Evolutionary conservation across 2,797 vertebrate genomes (phyloP).

Genomic region (Chromobotia macracanthus): DNA sequence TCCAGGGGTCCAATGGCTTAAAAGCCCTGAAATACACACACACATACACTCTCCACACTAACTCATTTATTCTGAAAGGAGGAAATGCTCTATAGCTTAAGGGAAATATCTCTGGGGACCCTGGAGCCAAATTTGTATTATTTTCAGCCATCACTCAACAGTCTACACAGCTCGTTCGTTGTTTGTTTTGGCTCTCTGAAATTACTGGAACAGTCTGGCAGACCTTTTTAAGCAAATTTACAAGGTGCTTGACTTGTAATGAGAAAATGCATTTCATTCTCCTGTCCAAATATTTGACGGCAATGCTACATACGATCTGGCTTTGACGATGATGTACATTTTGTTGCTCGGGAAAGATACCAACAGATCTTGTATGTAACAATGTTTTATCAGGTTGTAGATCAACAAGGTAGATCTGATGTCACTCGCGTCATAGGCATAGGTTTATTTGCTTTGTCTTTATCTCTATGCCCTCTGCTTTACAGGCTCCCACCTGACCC

Average conservation of each 20-base stretch:
- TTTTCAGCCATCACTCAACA: conserved; percentile 29
- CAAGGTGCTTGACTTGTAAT: conserved; percentile 40
- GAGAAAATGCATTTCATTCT: conserved; percentile 49
- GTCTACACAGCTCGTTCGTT: conserved; percentile 9
- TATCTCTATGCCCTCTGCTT: conserved; percentile 24
- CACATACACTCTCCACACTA: background rate
- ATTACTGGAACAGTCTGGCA: conserved; percentile 36
- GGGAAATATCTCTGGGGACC: conserved; percentile 24
- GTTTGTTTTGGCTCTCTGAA: conserved; percentile 47
- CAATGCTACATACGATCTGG: background rate
- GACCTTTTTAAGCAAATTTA: conserved; percentile 48
- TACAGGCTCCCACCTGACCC: conserved; percentile 15
- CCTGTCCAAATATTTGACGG: conserved; percentile 46
- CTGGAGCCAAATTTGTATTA: conserved; percentile 30
- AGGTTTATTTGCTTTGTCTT: conserved; percentile 6
- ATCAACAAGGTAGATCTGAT: conserved; percentile 17
- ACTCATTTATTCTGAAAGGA: conserved; percentile 30
- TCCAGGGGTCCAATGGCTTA: background rate
- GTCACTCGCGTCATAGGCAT: background rate
- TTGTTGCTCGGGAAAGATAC: background rate
- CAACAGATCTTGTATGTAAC: conserved; percentile 24
- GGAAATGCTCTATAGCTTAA: conserved; percentile 36
- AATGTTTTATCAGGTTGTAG: conserved; percentile 10
- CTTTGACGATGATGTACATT: conserved; percentile 28
- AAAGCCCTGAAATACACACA: conserved; percentile 2